phyloP scores from a whole-genome alignment of 2,888 invertebrate genomes.

The Galerucella nymphaeae region DNA sequence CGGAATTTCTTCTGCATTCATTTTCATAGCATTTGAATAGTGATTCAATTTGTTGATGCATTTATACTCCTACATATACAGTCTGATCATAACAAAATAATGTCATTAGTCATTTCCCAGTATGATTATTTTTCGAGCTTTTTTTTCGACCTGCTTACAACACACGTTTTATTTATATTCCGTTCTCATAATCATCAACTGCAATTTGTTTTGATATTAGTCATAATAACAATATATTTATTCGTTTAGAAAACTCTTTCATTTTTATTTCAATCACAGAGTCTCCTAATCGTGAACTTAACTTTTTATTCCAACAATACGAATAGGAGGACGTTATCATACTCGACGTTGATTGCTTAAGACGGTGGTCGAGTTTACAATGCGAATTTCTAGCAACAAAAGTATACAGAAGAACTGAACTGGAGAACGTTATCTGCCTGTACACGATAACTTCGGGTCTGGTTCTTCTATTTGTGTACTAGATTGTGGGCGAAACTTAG shows the following conservation, averaged over 20 bases:
- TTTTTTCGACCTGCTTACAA: not conserved
- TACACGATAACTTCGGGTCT: no score
- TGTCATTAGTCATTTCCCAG: not conserved
- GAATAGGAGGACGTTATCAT: no score
- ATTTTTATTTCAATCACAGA: no score
- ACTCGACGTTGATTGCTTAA: no score
- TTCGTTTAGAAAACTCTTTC: not conserved
- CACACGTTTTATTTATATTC: not conserved
- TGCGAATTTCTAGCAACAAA: no score
- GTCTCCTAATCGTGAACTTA: no score
- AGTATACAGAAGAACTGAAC: no score
- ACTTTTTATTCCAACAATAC: no score
- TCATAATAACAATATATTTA: not conserved
- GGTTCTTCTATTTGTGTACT: no score
- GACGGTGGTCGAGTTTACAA: no score
- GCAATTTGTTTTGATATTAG: not conserved
- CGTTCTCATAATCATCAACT: not conserved
- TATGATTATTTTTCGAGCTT: not conserved
- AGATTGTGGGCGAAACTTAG: no score
- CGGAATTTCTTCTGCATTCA: not conserved
- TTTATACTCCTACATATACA: not conserved
- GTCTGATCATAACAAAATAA: slow-evolving; percentile 4
- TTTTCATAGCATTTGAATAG: slow-evolving; percentile 2
- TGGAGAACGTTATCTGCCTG: no score
- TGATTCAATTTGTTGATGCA: slow-evolving; percentile 1